phyloP scores from a whole-genome alignment of 2,113 vertebrate genomes.

The Trochalopteron elliotii region DNA sequence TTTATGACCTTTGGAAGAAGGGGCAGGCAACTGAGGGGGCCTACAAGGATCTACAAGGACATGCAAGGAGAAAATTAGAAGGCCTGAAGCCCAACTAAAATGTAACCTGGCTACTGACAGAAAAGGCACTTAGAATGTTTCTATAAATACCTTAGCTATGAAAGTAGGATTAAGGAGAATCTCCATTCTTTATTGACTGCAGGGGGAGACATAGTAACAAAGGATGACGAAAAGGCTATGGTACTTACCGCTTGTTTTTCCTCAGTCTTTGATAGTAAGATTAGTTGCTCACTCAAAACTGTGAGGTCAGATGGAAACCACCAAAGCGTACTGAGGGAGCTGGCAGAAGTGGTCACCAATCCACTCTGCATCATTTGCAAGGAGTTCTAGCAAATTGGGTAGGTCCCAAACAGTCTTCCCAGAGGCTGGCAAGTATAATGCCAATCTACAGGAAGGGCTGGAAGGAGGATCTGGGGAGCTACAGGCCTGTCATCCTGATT shows the following conservation, averaged over 20 bases:
- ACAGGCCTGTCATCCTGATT: background rate
- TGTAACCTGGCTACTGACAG: background rate
- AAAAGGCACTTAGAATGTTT: background rate
- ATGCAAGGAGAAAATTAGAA: background rate
- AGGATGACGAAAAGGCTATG: background rate
- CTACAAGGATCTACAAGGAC: background rate
- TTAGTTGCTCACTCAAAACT: background rate
- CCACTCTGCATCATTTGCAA: background rate
- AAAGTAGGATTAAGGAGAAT: background rate
- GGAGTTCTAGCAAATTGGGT: background rate
- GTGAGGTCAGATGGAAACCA: background rate
- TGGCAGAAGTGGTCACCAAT: background rate
- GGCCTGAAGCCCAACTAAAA: background rate
- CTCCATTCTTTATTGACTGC: background rate
- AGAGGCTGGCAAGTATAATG: background rate
- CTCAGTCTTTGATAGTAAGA: background rate
- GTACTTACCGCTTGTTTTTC: background rate
- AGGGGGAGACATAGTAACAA: background rate
- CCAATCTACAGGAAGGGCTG: background rate
- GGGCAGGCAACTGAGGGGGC: background rate
- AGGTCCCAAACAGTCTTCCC: background rate
- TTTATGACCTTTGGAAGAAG: background rate
- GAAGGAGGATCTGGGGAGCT: background rate
- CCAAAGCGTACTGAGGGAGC: background rate
- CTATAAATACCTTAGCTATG: background rate